Evolutionary conservation across 2,797 vertebrate genomes (phyloP).

Genomic region (Florisuga fusca): DNA sequence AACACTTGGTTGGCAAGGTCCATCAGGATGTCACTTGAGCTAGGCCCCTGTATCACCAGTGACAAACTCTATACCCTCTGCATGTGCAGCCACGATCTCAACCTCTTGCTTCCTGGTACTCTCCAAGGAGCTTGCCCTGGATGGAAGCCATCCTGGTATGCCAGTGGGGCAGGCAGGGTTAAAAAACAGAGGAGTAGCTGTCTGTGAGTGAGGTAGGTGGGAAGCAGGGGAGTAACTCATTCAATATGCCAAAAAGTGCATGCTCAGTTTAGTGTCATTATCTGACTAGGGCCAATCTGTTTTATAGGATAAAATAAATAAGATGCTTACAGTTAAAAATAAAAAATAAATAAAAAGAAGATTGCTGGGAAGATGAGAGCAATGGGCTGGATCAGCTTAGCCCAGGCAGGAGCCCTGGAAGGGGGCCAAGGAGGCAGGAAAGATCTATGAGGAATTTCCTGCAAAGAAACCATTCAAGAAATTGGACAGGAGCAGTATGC

Average conservation of each 20-base stretch:
- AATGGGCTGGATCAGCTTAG: background rate
- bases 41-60: background rate
- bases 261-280: background rate
- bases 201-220: background rate
- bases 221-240: background rate
- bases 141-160: fast-evolving
- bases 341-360: background rate
- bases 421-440: background rate
- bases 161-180: fast-evolving
- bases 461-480: conserved; percentile 33
- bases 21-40: background rate
- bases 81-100: fast-evolving
- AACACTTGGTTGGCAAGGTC: background rate
- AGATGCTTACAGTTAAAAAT: background rate
- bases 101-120: background rate
- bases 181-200: background rate
- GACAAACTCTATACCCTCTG: background rate
- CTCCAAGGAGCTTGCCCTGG: background rate
- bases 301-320: background rate
- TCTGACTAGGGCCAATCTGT: background rate
- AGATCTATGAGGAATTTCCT: conserved; percentile 43
- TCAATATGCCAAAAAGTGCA: background rate
- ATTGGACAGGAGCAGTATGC: background rate
- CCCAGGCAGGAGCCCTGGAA: conserved; percentile 13
- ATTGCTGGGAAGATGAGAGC: background rate